phyloP scores from a whole-genome alignment of 2,888 invertebrate species.

The Parasteatoda lunata region DNA sequence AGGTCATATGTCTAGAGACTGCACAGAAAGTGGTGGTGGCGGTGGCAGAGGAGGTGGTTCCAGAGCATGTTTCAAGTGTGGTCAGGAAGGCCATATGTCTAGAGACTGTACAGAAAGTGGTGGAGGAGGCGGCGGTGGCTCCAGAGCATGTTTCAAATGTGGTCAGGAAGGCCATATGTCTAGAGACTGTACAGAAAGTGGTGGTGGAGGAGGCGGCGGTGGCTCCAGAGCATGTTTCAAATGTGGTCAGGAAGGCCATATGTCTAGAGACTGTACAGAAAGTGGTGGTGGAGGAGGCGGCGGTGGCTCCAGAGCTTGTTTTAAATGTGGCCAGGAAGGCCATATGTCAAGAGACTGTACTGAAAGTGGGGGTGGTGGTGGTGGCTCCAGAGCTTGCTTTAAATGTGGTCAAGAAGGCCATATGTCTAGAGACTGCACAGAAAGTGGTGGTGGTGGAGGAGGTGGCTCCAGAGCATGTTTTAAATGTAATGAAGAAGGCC shows the following conservation, averaged over 20 bases:
- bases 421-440: constrained; percentile 63
- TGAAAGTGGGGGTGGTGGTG: neutral
- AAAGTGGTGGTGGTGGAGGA: neutral
- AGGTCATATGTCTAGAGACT: constrained; percentile 70
- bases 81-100: constrained; percentile 68
- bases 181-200: constrained; percentile 57
- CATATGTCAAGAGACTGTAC: constrained; percentile 69
- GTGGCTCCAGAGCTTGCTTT: constrained; percentile 54
- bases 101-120: constrained; percentile 60
- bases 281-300: constrained; percentile 59
- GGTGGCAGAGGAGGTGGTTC: constrained; percentile 35
- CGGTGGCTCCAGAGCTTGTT: constrained; percentile 62
- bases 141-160: constrained; percentile 70
- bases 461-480: constrained; percentile 52
- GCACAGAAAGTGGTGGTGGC: constrained; percentile 35
- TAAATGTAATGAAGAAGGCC: constrained; percentile 67
- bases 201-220: constrained; percentile 19
- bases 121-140: constrained; percentile 52
- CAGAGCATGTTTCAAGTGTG: constrained; percentile 68
- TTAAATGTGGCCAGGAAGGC: constrained; percentile 69
- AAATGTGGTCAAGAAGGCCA: constrained; percentile 68
- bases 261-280: constrained; percentile 69
- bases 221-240: constrained; percentile 63
- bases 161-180: constrained; percentile 67
- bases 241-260: constrained; percentile 70